Evolutionary conservation across 2,113 vertebrate species (phyloP).

Genomic region (Passer domesticus): DNA sequence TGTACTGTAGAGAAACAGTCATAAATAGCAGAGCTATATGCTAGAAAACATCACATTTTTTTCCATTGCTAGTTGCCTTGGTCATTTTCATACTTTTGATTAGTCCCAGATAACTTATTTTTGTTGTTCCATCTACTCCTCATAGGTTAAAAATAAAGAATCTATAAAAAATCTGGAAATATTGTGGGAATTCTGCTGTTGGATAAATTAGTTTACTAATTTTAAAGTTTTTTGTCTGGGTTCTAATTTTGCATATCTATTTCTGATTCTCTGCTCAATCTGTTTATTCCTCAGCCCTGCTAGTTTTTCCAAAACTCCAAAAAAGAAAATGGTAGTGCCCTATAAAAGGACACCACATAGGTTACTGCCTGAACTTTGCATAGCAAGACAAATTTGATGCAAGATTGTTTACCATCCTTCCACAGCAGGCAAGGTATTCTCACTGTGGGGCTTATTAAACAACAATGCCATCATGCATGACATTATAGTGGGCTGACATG

Average conservation of each 20-base stretch:
- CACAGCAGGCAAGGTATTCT: not conserved
- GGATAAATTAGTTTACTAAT: not conserved
- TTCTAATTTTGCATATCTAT: slow-evolving; percentile 9
- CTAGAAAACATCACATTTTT: not conserved
- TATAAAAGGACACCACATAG: not conserved
- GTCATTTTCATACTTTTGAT: slow-evolving; percentile 7
- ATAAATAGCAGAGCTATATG: not conserved
- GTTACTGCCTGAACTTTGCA: not conserved
- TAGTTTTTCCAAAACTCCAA: not conserved
- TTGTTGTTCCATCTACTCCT: not conserved
- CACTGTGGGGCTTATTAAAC: slow-evolving; percentile 1
- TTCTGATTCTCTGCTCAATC: not conserved
- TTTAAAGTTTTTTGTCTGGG: not conserved
- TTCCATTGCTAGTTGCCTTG: not conserved
- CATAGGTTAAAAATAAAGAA: slow-evolving; percentile 5
- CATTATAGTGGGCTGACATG: not conserved
- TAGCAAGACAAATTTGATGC: not conserved
- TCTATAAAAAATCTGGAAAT: not conserved
- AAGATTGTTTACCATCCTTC: not conserved
- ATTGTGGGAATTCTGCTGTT: not conserved
- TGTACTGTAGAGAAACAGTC: not conserved
- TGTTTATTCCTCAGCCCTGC: not conserved
- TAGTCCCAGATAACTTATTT: not conserved
- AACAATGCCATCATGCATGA: not conserved
- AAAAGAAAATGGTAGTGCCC: not conserved